Percentiles rank a stretch among this genome's conserved stretches.
phyloP scores from a whole-genome alignment of 1,140 invertebrate species.

The Zelostemma sp. region DNA sequence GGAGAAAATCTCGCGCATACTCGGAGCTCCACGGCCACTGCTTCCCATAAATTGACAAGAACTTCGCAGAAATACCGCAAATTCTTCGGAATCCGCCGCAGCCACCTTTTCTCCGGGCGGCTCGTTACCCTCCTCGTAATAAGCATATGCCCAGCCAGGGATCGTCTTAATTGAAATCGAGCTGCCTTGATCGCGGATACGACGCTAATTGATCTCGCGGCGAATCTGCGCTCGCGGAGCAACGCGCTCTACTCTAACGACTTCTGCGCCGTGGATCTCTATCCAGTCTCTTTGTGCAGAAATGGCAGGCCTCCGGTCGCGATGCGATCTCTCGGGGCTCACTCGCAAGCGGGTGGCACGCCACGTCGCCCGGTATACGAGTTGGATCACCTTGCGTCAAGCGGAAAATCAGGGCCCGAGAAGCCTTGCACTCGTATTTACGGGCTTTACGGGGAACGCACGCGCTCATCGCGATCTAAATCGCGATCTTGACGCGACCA shows the following conservation, averaged over 20 bases:
- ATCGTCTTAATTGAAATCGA: slow-evolving; percentile 48
- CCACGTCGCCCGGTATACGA: not conserved
- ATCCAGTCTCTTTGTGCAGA: slow-evolving; percentile 37
- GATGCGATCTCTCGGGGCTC: slow-evolving; percentile 39
- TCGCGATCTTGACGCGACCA: slow-evolving; percentile 4
- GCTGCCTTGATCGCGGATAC: slow-evolving; percentile 40
- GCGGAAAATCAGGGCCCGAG: slow-evolving; percentile 12
- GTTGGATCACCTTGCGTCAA: slow-evolving; percentile 14
- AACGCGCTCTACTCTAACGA: slow-evolving; percentile 9
- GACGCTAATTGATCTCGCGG: slow-evolving; percentile 49
- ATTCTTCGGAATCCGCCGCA: slow-evolving; percentile 28
- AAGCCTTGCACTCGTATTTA: not conserved
- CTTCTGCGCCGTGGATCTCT: slow-evolving; percentile 26
- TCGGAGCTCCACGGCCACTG: slow-evolving; percentile 2
- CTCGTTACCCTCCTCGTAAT: slow-evolving; percentile 45
- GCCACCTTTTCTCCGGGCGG: slow-evolving; percentile 19
- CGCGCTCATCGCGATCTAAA: slow-evolving; percentile 28
- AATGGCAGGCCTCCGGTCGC: slow-evolving; percentile 30
- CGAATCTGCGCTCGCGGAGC: slow-evolving; percentile 30
- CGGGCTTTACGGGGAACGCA: slow-evolving; percentile 8
- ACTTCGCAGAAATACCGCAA: slow-evolving; percentile 25
- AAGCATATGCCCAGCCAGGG: slow-evolving; percentile 38
- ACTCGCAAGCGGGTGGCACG: slow-evolving; percentile 6
- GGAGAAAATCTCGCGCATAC: not conserved
- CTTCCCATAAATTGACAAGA: slow-evolving; percentile 35